phyloP scores from a whole-genome alignment of 2,797 vertebrate species.

The Novumbra hubbsi region DNA sequence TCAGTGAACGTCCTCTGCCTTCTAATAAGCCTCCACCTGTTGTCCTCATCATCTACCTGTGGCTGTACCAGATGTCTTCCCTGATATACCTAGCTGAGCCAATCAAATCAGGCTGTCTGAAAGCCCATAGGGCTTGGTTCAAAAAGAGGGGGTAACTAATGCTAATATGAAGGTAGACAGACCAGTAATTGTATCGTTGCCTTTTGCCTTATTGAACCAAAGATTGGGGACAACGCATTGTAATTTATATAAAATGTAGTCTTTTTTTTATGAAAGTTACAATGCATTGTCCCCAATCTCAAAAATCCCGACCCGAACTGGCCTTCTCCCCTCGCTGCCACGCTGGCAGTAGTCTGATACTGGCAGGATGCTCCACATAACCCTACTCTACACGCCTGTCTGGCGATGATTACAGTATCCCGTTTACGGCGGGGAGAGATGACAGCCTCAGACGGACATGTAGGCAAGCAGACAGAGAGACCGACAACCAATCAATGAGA shows the following conservation, averaged over 20 bases:
- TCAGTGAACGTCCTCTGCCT: not conserved
- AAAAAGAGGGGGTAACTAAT: not conserved
- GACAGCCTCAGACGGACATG: not conserved
- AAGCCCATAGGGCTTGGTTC: not conserved
- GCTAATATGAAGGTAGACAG: slow-evolving; percentile 3
- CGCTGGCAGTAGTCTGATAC: slow-evolving; percentile 54
- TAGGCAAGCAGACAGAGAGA: not conserved
- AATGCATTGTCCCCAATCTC: too few relatives aligned
- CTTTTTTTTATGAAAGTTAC: slow-evolving; percentile 12
- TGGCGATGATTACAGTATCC: not conserved
- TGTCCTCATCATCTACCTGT: not conserved
- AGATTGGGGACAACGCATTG: slow-evolving; percentile 29
- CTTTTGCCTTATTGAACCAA: slow-evolving; percentile 58
- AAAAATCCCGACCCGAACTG: slow-evolving; percentile 25
- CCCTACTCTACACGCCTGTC: not conserved
- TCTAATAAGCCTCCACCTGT: not conserved
- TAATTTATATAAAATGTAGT: slow-evolving; percentile 20
- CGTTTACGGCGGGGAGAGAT: slow-evolving; percentile 18
- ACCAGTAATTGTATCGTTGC: slow-evolving; percentile 17
- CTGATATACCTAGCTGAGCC: not conserved
- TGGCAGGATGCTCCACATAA: slow-evolving; percentile 17
- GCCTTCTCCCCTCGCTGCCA: slow-evolving; percentile 36
- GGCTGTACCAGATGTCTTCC: not conserved
- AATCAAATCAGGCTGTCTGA: not conserved
- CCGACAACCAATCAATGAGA: not conserved